Evolutionary conservation across 2,888 invertebrate species (phyloP), one percentile per base, ranked within the genome.

Genomic region (Brenthis daphne): DNA sequence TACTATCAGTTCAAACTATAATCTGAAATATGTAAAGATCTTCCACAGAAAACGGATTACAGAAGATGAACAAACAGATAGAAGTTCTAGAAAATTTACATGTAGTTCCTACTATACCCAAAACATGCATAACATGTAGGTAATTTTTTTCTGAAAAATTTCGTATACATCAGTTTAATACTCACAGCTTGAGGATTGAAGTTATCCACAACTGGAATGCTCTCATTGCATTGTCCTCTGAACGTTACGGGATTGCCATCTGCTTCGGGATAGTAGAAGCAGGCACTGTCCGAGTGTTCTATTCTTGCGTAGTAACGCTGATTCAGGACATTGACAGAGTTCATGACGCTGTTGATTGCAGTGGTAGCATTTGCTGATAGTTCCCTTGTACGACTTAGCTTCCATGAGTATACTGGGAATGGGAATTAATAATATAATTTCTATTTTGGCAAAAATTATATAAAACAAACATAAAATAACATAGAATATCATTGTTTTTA

Each of bases 141-240:
- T n/a, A n/a, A 11, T 20, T 2, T 11, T 53, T 53, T 20, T 12
- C 20, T 20, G 4, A 6, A 53, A 8, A 54, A 29, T 29, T 29
- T 4, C 3, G 1, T 47, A n/a, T 5, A 24, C 61, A 6, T 12
- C 6, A 14, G 12, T 43, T 43, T 3, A 57, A 54, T 20, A 63
- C 70, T 68, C 53, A 73, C 73, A 43, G 57, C 53, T 47, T 53
- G 33, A 13, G 77, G 74, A 50, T 80, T 66, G 54, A 85, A 85
- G 68, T 79, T 75, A 3, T 65, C 47, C 0, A 83, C 79, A 13
- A 80, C 84, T 8, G 75, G 54, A 3, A 83, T 78, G 57, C 61
- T 78, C 3, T 72, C 65, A 14, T 83, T 77, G 43, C 85, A 85
- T 51, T 78, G 80, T 0, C 85, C 85, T 11, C 82, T 77, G 76